phyloP scores from a whole-genome alignment of 2,888 invertebrate species.

The Pediacus dermestoides region DNA sequence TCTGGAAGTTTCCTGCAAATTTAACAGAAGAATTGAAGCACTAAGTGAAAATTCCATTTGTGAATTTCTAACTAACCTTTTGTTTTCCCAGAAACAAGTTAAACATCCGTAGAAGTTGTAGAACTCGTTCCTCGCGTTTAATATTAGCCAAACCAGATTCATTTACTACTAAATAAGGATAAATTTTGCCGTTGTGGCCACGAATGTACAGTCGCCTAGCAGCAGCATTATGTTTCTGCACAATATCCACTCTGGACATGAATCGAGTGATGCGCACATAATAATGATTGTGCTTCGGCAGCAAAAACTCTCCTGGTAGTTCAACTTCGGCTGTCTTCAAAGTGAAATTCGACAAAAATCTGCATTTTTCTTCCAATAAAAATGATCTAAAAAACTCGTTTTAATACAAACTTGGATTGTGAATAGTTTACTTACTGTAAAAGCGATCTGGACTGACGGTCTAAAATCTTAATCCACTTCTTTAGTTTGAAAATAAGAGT shows the following conservation, averaged over 20 bases:
- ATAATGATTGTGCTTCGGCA: conserved; percentile 94
- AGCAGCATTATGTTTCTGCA: conserved; percentile 92
- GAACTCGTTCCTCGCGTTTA: conserved; percentile 85
- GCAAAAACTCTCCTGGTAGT: conserved; percentile 88
- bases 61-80: conserved; percentile 55
- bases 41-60: not conserved
- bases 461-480: conserved; percentile 96
- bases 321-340: conserved; percentile 94
- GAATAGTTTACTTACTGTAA: conserved; percentile 69
- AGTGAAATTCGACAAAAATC: conserved; percentile 93
- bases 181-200: conserved; percentile 91
- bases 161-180: conserved; percentile 93
- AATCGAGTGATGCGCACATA: conserved; percentile 91
- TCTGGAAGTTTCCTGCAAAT: conserved; percentile 72
- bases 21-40: conserved; percentile 6
- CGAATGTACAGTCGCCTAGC: conserved; percentile 81
- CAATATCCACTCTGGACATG: conserved; percentile 95
- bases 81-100: conserved; percentile 93
- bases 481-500: conserved; percentile 90
- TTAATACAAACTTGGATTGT: not conserved
- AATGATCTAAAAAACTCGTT: conserved; percentile 64
- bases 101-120: conserved; percentile 89
- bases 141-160: conserved; percentile 93
- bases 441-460: conserved; percentile 86
- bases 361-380: conserved; percentile 92